phyloP scores from a whole-genome alignment of 2,797 vertebrate genomes.

The Apogon hyalosoma region DNA sequence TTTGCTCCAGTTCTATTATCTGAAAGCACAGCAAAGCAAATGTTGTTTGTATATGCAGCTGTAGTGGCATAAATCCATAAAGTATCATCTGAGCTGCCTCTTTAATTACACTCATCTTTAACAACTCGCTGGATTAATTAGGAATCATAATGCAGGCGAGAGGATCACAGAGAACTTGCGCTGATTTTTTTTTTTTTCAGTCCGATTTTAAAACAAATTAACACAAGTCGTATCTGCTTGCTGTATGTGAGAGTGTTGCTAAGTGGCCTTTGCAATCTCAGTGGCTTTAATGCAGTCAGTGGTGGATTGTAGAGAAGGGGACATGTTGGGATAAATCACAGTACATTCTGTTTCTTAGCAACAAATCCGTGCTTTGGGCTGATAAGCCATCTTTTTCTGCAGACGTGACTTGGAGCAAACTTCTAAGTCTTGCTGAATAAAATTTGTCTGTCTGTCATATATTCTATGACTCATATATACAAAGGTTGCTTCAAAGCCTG shows the following conservation, averaged over 20 bases:
- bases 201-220: constrained; percentile 31
- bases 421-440: constrained; percentile 30
- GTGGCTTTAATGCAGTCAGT: constrained; percentile 48
- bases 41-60: constrained; percentile 15
- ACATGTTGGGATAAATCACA: constrained; percentile 54
- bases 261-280: constrained; percentile 20
- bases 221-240: constrained; percentile 12
- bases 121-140: constrained; percentile 17
- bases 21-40: neutral
- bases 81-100: constrained; percentile 1
- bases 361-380: constrained; percentile 57
- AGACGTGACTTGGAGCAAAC: constrained; percentile 56
- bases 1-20: constrained; percentile 1
- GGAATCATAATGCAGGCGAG: constrained; percentile 12
- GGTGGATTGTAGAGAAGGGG: constrained; percentile 34
- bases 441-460: constrained; percentile 14
- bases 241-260: constrained; percentile 17
- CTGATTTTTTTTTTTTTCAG: constrained; percentile 7
- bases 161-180: constrained; percentile 19
- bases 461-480: neutral
- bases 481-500: neutral
- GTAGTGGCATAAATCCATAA: constrained; percentile 1
- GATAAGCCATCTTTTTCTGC: constrained; percentile 48
- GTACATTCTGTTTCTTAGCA: constrained; percentile 72
- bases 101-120: constrained; percentile 30